A percentile compares a stretch with the other conserved stretches of the same genome.
Conservation (phyloP, 2,888 invertebrate species). For the Drosophila hamatofila region DNA sequence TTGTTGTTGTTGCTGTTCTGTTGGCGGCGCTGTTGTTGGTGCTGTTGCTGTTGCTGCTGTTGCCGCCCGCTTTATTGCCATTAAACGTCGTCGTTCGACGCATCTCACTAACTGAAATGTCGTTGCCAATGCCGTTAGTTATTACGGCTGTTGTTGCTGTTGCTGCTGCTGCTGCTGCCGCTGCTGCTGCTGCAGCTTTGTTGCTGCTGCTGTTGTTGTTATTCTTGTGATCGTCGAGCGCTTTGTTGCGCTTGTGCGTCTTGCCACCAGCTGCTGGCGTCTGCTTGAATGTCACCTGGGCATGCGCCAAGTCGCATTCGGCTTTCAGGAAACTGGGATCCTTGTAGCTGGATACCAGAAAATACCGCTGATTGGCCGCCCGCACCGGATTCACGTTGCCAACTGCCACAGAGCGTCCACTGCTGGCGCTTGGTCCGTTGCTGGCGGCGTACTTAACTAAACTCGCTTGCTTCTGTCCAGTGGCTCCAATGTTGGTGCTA, state of each 20-base stretch:
- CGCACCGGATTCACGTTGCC: conserved; percentile 75
- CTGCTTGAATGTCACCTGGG: conserved; percentile 72
- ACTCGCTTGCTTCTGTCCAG: conserved; percentile 18
- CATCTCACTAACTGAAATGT: conserved; percentile 71
- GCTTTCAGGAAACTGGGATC: conserved; percentile 84
- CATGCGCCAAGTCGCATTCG: conserved; percentile 84
- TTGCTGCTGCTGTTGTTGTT: conserved; percentile 56
- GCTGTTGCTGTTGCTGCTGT: conserved; percentile 48
- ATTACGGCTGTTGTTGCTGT: conserved; percentile 18
- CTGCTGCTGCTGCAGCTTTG: conserved; percentile 18
- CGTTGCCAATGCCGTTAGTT: conserved; percentile 36
- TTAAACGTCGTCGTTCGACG: conserved; percentile 72
- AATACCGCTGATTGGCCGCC: conserved; percentile 80
- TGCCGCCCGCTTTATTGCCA: conserved; percentile 72
- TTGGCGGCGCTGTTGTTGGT: conserved; percentile 24
- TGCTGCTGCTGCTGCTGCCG: conserved; percentile 20
- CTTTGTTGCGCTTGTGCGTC: conserved; percentile 52
- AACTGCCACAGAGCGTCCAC: conserved; percentile 10
- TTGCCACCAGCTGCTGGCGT: conserved; percentile 21
- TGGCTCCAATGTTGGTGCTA: neutral
- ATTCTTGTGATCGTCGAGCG: conserved; percentile 55
- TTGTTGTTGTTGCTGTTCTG: conserved; percentile 18
- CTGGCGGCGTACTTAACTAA: conserved; percentile 14
- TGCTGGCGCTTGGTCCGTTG: conserved; percentile 18
- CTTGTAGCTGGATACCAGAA: conserved; percentile 81